These are phyloP conservation scores for Cheilosia vulpina DNA, from an alignment of 2,888 invertebrate genomes.

Conservation along the genomic window DNA sequence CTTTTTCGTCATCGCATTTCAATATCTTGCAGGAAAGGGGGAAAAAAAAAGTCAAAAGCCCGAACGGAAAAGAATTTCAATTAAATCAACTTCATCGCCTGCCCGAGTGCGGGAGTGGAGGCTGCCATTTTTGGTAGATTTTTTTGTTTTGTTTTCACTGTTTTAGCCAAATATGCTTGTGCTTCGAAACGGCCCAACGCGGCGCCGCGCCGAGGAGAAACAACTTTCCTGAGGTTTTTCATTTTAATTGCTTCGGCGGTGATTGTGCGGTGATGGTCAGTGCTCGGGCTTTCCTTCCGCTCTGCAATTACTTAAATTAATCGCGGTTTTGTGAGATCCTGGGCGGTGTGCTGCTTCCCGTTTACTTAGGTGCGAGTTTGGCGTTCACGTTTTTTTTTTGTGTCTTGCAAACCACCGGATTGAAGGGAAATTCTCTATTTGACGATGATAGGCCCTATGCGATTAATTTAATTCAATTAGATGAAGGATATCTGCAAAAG, in stretches of 20 bases:
- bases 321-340: constrained; percentile 76
- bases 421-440: constrained; percentile 47
- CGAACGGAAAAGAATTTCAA: constrained; percentile 69
- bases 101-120: constrained; percentile 8
- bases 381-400: neutral
- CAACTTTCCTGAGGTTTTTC: constrained; percentile 64
- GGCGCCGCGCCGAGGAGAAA: constrained; percentile 33
- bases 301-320: constrained; percentile 81
- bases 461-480: constrained; percentile 71
- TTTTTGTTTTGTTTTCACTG: constrained; percentile 15
- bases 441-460: constrained; percentile 62
- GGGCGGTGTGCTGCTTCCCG: constrained; percentile 1
- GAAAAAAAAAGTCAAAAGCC: constrained; percentile 13
- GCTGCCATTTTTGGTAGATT: constrained; percentile 21
- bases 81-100: constrained; percentile 69
- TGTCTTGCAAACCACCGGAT: constrained; percentile 27
- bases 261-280: constrained; percentile 49
- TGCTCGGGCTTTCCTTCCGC: constrained; percentile 45
- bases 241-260: constrained; percentile 69
- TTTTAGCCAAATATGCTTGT: constrained; percentile 25
- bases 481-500: constrained; percentile 48
- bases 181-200: neutral
- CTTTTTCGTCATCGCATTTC: constrained; percentile 73
- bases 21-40: constrained; percentile 47
- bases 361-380: constrained; percentile 33